Evolutionary conservation across 2,888 invertebrate species (phyloP).

Genomic region (Mantis religiosa): DNA sequence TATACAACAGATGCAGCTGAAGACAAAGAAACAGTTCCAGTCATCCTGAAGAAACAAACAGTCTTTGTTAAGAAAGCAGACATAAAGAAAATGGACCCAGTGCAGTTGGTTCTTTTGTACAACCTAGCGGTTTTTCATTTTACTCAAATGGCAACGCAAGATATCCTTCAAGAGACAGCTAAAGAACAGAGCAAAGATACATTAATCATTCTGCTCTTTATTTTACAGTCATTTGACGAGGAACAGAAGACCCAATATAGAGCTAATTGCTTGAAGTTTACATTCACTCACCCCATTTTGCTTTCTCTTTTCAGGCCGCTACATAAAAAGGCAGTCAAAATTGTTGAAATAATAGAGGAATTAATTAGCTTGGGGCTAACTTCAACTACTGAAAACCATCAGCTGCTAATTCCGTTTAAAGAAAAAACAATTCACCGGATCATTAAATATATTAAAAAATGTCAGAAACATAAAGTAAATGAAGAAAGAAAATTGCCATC

Average conservation of each 20-base stretch:
- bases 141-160: conserved; percentile 36
- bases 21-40: neutral
- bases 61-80: neutral
- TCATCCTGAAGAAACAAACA: neutral
- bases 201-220: conserved; percentile 25
- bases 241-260: neutral
- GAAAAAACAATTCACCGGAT: conserved; percentile 53
- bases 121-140: conserved; percentile 43
- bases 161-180: conserved; percentile 33
- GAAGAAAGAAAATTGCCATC: conserved; percentile 44
- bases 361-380: conserved; percentile 37
- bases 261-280: conserved; percentile 37
- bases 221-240: neutral
- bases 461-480: conserved; percentile 34
- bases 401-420: conserved; percentile 49
- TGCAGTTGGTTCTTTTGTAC: conserved; percentile 45
- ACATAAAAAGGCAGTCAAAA: conserved; percentile 31
- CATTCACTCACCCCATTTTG: conserved; percentile 46
- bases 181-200: conserved; percentile 35
- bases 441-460: conserved; percentile 47
- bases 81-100: neutral
- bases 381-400: neutral
- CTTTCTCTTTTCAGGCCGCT: conserved; percentile 43
- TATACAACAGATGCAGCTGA: neutral
- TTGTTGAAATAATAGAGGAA: conserved; percentile 32